A percentile compares a stretch with the other conserved stretches of the same genome.
Evolutionary conservation across 1,140 invertebrate genomes (phyloP).

Genomic region (Babylonia areolata): DNA sequence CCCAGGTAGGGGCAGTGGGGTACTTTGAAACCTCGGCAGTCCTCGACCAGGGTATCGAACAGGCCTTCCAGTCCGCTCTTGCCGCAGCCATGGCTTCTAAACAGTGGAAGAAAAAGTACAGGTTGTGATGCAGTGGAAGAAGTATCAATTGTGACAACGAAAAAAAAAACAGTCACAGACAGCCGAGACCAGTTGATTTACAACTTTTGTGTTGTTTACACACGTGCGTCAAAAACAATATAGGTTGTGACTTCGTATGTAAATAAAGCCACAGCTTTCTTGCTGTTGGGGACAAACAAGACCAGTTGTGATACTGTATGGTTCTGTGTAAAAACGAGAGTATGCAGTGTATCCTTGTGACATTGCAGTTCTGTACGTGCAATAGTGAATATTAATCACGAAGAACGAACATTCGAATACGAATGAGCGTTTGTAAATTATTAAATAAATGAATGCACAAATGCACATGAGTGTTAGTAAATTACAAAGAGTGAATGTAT

Average conservation of each 20-base stretch:
- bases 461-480: too few species aligned
- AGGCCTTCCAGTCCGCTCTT: slow-evolving; percentile 59
- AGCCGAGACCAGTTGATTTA: background rate
- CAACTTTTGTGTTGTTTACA: background rate
- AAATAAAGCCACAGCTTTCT: too few species aligned
- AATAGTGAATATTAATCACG: too few species aligned
- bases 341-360: too few species aligned
- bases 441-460: background rate
- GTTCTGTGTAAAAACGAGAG: too few species aligned
- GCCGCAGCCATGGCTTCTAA: slow-evolving; percentile 38
- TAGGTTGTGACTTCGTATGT: background rate
- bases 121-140: background rate
- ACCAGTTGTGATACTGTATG: too few species aligned
- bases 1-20: slow-evolving; percentile 49
- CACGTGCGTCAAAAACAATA: background rate
- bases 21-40: slow-evolving; percentile 70
- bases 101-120: slow-evolving; percentile 6
- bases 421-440: background rate
- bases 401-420: background rate
- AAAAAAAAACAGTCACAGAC: slow-evolving; percentile 1
- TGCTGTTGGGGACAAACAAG: too few species aligned
- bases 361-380: too few species aligned
- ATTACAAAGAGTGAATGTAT: background rate
- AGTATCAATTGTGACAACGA: too few species aligned
- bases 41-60: slow-evolving; percentile 60